Evolutionary conservation across 2,888 invertebrate genomes (phyloP).

Genomic region (Acanthosepion lycidas): DNA sequence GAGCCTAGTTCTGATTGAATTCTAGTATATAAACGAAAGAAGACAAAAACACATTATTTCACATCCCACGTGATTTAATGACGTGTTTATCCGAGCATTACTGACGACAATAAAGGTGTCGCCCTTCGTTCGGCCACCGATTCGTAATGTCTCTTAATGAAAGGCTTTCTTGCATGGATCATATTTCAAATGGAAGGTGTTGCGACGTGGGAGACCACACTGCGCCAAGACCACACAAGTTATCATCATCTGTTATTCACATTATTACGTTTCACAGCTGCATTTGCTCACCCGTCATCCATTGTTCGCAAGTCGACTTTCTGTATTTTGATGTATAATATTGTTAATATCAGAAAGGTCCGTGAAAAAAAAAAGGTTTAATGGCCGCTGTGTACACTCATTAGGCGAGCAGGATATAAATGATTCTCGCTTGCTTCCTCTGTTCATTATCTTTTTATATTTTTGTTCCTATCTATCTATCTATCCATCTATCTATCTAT

Average conservation of each 20-base stretch:
- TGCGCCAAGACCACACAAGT: neutral
- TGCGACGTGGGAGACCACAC: neutral
- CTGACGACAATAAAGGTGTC: slow-evolving; percentile 8
- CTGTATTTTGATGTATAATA: neutral
- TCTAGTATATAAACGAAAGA: neutral
- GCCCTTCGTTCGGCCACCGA: neutral
- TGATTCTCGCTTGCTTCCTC: too few species aligned
- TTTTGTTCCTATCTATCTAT: too few species aligned
- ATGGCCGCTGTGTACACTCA: neutral
- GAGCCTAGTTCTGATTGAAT: too few species aligned
- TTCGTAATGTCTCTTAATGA: neutral
- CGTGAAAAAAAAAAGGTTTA: neutral
- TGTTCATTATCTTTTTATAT: too few species aligned
- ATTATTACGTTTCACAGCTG: neutral
- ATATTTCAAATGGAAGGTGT: neutral
- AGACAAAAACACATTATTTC: neutral
- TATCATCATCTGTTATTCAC: neutral
- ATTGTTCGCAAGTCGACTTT: neutral
- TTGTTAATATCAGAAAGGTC: neutral
- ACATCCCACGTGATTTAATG: neutral
- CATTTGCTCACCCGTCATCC: neutral
- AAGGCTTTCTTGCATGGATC: neutral
- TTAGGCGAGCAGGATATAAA: neutral
- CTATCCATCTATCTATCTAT: too few species aligned
- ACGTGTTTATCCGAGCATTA: slow-evolving; percentile 6